Evolutionary conservation across 2,888 invertebrate genomes (phyloP), one percentile per base, ranked within the genome.

Genomic region (Brachyptera risi): DNA sequence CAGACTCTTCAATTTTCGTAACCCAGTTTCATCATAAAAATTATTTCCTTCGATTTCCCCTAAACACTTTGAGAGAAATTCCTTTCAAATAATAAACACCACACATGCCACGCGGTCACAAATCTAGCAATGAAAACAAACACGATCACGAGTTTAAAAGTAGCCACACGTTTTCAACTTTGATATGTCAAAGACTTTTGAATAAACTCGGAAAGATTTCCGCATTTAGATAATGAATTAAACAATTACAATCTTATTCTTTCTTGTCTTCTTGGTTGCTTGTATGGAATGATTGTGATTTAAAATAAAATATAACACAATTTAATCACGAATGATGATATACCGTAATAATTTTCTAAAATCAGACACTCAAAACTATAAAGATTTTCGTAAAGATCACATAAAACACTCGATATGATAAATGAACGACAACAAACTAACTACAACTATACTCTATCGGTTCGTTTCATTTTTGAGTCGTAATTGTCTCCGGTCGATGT

Each of bases 391-490:
- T 11, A 11, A 31, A n/a, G n/a, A n/a, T n/a, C n/a, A n/a, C n/a
- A n/a, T n/a, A n/a, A n/a, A n/a, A n/a, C n/a, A n/a, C n/a, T n/a
- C n/a, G n/a, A n/a, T n/a, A n/a, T n/a, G n/a, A n/a, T n/a, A n/a
- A n/a, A n/a, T n/a, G n/a, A 31, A 31, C 31, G 31, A 7, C 31
- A 31, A 31, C n/a, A n/a, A n/a, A n/a, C n/a, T n/a, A n/a, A n/a
- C n/a, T n/a, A n/a, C n/a, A n/a, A n/a, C n/a, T 31, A 5, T 31
- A 31, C 31, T 31, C 31, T 31, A 23, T 54, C 35, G 54, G 4
- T 54, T 54, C 54, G 54, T 54, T 54, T 35, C 54, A 54, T 54
- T 11, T 19, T 37, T 19, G 35, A 9, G 19, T 37, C 50, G 50
- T 24, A 5, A 21, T 44, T 44, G 44, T 44, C 44, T n/a, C 11